A percentile compares a stretch with the other conserved stretches of the same genome.
phyloP scores from a whole-genome alignment of 2,113 vertebrate species.

The Crotalus helleri region DNA sequence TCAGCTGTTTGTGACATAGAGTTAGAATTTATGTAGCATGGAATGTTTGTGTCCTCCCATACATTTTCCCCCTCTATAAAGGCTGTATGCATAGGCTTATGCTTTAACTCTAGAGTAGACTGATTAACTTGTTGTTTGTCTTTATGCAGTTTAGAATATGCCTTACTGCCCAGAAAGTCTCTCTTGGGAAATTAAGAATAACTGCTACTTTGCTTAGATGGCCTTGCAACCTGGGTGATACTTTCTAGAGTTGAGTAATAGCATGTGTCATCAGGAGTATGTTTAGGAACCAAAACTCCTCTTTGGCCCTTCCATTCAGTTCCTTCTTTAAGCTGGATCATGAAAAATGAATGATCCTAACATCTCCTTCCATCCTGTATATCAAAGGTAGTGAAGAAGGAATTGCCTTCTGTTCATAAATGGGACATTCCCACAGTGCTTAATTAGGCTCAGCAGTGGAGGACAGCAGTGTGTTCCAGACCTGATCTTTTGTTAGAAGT shows the following conservation, averaged over 20 bases:
- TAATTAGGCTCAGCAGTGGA: conserved; percentile 24
- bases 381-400: neutral
- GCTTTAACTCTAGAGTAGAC: too few species aligned
- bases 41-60: neutral
- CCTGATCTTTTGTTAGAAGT: conserved; percentile 34
- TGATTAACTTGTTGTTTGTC: neutral
- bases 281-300: neutral
- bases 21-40: neutral
- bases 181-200: conserved; percentile 5
- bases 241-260: neutral
- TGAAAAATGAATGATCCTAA: neutral
- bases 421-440: conserved; percentile 21
- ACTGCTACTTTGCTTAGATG: neutral
- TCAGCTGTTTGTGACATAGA: neutral
- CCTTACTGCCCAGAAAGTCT: neutral
- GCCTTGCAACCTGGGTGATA: neutral
- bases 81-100: neutral
- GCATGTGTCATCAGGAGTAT: neutral
- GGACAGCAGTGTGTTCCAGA: conserved; percentile 1
- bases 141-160: neutral
- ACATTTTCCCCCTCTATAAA: neutral
- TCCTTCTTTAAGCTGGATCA: neutral
- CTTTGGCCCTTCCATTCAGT: neutral
- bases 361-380: neutral
- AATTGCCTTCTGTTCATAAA: conserved; percentile 28